A percentile compares a stretch with the other conserved stretches of the same genome.
Conservation (phyloP, 2,797 vertebrate species). For the Cirrhinus molitorella region DNA sequence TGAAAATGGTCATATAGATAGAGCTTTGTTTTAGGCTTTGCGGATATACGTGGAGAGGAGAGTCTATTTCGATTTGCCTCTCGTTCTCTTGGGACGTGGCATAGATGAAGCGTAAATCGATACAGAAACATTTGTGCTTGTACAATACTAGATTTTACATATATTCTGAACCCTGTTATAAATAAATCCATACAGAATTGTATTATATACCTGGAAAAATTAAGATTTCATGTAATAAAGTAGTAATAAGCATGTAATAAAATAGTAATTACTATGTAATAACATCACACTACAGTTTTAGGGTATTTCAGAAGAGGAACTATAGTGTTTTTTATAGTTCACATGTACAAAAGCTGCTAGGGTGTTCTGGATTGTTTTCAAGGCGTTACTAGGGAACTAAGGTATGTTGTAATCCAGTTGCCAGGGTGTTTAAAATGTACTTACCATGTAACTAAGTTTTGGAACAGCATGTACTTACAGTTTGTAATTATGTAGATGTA, state of each 20-base stretch:
- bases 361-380: background rate
- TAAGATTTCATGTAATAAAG: background rate
- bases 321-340: background rate
- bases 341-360: background rate
- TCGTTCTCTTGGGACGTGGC: background rate
- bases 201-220: background rate
- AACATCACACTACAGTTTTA: background rate
- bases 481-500: no score
- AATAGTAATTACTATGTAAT: background rate
- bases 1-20: constrained; percentile 66
- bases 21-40: constrained; percentile 65
- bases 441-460: no score
- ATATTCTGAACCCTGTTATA: background rate
- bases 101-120: constrained; percentile 11
- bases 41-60: constrained; percentile 8
- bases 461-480: no score
- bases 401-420: no score
- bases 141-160: background rate
- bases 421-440: no score
- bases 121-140: background rate
- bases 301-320: background rate
- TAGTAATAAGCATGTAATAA: background rate
- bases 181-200: background rate
- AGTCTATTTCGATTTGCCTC: constrained; percentile 9
- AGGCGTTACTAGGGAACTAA: no score